Evolutionary conservation across 2,113 vertebrate genomes (phyloP).

Genomic region (Galbula dea): DNA sequence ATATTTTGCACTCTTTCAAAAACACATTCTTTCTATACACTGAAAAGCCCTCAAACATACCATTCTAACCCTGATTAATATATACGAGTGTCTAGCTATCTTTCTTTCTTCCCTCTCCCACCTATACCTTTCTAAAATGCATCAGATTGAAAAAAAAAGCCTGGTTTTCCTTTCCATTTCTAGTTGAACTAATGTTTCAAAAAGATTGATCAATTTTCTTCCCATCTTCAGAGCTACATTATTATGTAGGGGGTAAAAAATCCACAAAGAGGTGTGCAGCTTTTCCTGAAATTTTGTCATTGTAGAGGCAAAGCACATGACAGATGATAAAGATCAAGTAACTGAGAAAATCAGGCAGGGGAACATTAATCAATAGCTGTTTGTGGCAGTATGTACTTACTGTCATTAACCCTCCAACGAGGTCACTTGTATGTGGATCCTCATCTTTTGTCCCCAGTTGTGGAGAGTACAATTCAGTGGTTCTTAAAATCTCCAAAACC

Average conservation of each 20-base stretch:
- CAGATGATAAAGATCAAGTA: not conserved
- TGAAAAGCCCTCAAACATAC: not conserved
- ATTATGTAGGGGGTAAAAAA: rapidly evolving
- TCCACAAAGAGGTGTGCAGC: not conserved
- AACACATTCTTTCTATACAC: not conserved
- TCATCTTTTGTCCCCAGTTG: slow-evolving; percentile 91
- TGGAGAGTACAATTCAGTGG: slow-evolving; percentile 94
- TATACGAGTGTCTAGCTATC: not conserved
- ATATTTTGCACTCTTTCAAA: not conserved
- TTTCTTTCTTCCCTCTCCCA: not conserved
- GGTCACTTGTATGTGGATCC: slow-evolving; percentile 93
- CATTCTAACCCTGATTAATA: not conserved
- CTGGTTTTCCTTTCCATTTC: not conserved
- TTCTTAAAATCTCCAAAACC: slow-evolving; percentile 94
- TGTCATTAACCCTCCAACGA: slow-evolving; percentile 93
- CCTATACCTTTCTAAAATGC: not conserved
- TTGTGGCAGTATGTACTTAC: slow-evolving; percentile 72
- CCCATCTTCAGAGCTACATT: not conserved
- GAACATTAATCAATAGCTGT: not conserved
- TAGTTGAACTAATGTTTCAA: not conserved
- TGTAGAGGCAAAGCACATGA: not conserved
- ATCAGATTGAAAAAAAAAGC: not conserved
- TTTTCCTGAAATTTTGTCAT: not conserved
- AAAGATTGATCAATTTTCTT: not conserved
- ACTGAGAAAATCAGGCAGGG: not conserved